Base-by-base conservation (phyloP, 2,797 vertebrate species). In the Paedocypris micromegethes region DNA sequence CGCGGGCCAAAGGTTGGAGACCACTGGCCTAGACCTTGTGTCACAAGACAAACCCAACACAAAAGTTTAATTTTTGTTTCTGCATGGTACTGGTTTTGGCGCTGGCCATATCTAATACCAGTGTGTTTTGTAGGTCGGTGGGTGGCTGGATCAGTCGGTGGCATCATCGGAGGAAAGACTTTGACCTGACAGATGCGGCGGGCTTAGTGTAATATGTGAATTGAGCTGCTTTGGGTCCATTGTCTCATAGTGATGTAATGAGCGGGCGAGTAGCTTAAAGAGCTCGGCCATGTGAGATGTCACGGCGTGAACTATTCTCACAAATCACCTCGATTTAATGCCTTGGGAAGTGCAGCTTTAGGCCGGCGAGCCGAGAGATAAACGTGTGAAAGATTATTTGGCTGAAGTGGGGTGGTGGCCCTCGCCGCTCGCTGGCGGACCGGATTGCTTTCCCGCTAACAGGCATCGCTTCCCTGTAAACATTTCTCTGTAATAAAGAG, bases 361-460 rank as follows among this genome's bases (percentile, higher is more conserved):
- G 70, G 77, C 78, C 48, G 45, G 44, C 55, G 4, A 80, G 84
- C 82, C 81, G 81, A 83, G 84, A 87, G 86, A 84, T 86, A 80
- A 86, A 87, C 66, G 84, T 87, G 86, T 83, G 80, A 87, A 85
- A 58, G 75, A 83, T 83, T 84, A 80, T 86, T 85, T 77, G 72
- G 56, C 5, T 66, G 75, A 81, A 87, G 83, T 83, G 84, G 77
- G 85, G 85, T 86, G 79, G 57, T 44, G 49, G 62, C 74, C 81
- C 82, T 79, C 48, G 60, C 77, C 70, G 79, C 81, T 74, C 55
- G 75, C 48, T 42, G 37, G 53, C 58, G 53, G 38, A 39, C 56
- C 45, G 54, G 50, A 65, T 54, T 47, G 62, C 38, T n/a, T 63
- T 64, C 65, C 40, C 48, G 43, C 68, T 52, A 64, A 53, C 23